Evolutionary conservation across 2,113 vertebrate species (phyloP), one percentile per base, ranked within the genome.

Genomic region (Chlamydotis undulata): DNA sequence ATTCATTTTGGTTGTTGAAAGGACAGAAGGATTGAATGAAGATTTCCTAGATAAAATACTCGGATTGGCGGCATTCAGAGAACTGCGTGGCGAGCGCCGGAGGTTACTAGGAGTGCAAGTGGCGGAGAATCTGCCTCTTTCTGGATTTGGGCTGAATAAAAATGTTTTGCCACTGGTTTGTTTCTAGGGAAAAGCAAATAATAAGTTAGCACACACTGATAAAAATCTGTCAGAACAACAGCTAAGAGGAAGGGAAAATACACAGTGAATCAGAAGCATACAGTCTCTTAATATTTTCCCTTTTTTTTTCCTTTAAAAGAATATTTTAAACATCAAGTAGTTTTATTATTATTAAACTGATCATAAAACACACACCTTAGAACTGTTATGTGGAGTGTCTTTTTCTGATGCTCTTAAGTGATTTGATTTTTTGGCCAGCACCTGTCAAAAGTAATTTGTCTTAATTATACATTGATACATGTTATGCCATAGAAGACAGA

Each of bases 1-100:
- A 3, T 99, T 99, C 97, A 99, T 99, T 97, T 99, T 99, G 74
- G 98, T 97, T 35, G 98, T 98, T 31, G 98, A 99, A 73, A 98
- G 85, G 12, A 98, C 90, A 3, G 98, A 97, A 16, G 97, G 98
- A 79, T 96, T 98, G 95, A 98, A 98, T 0, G 93, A 82, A 39
- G 94, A 80, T 4, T 93, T 98, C 47, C 85, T 96, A 73, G 97
- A 96, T 43, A 91, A 63, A 17, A 95, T 89, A 15, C 95, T 93
- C 82, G 57, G 98, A 17, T 61, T 98, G 17, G 96, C 91, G 6
- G 86, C 1, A 0, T 80, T 96, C 10, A 39, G 50, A 45, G 97
- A 95, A 41, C 11, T 81, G 64, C 57, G 60, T 39, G 97, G 97
- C 6, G 97, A 96, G 74, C 60, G 94, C 39, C 16, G 83, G 37